Evolutionary conservation across 2,797 vertebrate species (phyloP).

Genomic region (Sardinella longiceps): DNA sequence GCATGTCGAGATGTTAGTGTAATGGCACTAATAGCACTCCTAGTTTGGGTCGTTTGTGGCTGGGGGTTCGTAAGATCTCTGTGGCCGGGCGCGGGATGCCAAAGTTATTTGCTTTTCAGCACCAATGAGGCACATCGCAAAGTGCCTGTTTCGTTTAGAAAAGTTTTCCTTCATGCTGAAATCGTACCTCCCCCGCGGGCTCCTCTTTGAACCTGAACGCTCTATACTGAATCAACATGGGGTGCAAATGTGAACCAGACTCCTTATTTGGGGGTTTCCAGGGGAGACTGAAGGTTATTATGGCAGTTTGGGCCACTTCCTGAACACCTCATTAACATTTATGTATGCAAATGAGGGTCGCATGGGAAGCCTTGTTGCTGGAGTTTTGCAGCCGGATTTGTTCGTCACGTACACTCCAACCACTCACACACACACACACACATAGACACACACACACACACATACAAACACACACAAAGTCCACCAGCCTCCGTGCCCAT

Average conservation of each 20-base stretch:
- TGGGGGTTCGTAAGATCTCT: neutral
- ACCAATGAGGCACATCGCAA: conserved; percentile 50
- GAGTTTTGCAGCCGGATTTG: conserved; percentile 17
- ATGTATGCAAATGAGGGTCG: conserved; percentile 52
- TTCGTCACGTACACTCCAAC: neutral
- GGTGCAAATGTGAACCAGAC: conserved; percentile 58
- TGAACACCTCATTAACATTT: conserved; percentile 54
- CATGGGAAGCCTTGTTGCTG: conserved; percentile 44
- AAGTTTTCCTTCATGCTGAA: conserved; percentile 51
- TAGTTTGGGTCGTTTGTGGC: conserved; percentile 21
- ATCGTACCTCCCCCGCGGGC: conserved; percentile 41
- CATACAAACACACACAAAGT: neutral
- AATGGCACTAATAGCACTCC: conserved; percentile 25
- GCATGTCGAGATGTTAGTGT: conserved; percentile 8
- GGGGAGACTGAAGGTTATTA: conserved; percentile 49
- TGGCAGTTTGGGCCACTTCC: conserved; percentile 49
- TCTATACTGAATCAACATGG: conserved; percentile 36
- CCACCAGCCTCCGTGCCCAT: neutral
- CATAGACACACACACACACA: neutral
- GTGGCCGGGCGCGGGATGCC: conserved; percentile 26
- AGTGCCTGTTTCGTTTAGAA: conserved; percentile 51
- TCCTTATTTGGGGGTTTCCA: conserved; percentile 42
- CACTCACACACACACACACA: neutral
- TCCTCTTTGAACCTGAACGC: conserved; percentile 52
- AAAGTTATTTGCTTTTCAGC: conserved; percentile 53